Evolutionary conservation across 2,113 vertebrate genomes (phyloP), one percentile per base, ranked within the genome.

Genomic region (Hydrochoerus hydrochaeris): DNA sequence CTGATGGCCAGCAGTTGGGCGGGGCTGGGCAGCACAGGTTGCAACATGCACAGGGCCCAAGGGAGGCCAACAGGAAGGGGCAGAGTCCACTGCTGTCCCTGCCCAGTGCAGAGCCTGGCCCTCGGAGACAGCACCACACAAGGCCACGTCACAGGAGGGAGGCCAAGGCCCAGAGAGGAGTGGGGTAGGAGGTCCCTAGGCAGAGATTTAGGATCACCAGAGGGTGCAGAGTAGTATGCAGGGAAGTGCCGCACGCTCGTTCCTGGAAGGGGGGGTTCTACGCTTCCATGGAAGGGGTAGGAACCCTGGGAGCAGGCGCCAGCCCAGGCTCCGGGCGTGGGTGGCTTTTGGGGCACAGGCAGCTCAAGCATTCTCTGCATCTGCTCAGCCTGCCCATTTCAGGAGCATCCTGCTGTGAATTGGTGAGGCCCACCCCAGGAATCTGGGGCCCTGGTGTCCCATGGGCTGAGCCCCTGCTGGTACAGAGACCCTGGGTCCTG

Each of bases 101-200:
- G 38, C 10, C 38, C 11, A 73, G 38, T 38, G 24, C 69, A 41
- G 69, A 41, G n/a, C 65, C 69, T 41, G 69, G 69, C n/a, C 20
- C n/a, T 24, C 20, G 19, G 20, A 26, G 22, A 20, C 22, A n/a
- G 16, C 35, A 69, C 13, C 35, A 19, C 30, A 5, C 67, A 20
- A 7, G 2, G 7, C 35, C 17, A 5, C 35, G 17, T 44, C 24
- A 4, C 24, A 13, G 24, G 9, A 2, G 16, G 24, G 9, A 2
- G 16, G 32, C 17, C 17, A 1, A 3, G 35, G 46, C 46, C 32
- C 14, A 19, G 7, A 46, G 46, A n/a, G 49, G 49, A 2, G 49
- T 14, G 7, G 54, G 54, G 5, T 17, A 14, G 54, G 54, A 54
- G 14, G 52, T 52, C 14, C 16, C 35, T 19, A 69, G 35, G 65